These are phyloP conservation scores for Pipra filicauda DNA, from an alignment of 2,113 vertebrate genomes.

Conservation along the genomic window DNA sequence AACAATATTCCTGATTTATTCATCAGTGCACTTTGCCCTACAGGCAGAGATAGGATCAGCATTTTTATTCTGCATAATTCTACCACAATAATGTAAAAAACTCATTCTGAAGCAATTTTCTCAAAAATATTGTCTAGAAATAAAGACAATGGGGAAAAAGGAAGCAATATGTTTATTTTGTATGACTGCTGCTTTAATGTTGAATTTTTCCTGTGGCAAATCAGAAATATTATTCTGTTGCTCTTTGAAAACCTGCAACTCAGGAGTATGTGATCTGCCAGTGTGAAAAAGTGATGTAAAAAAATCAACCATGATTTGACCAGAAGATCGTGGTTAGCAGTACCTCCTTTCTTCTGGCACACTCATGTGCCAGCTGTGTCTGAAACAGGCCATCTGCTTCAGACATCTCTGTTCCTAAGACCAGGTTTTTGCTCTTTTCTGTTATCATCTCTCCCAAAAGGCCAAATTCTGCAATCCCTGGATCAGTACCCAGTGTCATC, in stretches of 20 bases:
- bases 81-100: not conserved
- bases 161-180: not conserved
- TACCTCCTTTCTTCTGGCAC: not conserved
- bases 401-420: not conserved
- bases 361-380: not conserved
- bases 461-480: not conserved
- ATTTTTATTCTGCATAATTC: constrained; percentile 28
- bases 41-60: constrained; percentile 43
- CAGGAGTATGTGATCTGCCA: not conserved
- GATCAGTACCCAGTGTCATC: not conserved
- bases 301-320: not conserved
- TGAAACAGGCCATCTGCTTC: not conserved
- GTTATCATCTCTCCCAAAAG: not conserved
- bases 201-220: not conserved
- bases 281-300: not conserved
- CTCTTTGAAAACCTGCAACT: not conserved
- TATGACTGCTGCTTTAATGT: not conserved
- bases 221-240: constrained; percentile 1
- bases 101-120: constrained; percentile 27
- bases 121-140: not conserved
- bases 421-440: not conserved
- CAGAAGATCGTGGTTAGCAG: not conserved
- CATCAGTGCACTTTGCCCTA: constrained; percentile 44
- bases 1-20: constrained; percentile 56
- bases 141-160: constrained; percentile 3